Evolutionary conservation across 2,113 vertebrate genomes (phyloP).

Genomic region (Uria lomvia): DNA sequence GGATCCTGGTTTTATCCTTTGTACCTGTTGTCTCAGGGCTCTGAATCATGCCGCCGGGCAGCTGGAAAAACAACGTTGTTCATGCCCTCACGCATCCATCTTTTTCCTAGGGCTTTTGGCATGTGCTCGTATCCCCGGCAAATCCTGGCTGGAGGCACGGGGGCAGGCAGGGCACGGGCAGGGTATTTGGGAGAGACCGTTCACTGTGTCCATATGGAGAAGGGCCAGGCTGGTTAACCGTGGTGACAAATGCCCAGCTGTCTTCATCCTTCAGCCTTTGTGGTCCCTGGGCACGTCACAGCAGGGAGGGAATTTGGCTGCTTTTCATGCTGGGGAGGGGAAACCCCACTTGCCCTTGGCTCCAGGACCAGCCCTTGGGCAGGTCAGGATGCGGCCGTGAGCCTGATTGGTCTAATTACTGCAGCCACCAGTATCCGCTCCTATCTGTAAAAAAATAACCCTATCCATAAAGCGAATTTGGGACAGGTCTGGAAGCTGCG

Average conservation of each 20-base stretch:
- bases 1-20: rapidly evolving
- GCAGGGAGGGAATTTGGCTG: not conserved
- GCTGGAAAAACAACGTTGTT: rapidly evolving
- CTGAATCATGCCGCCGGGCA: rapidly evolving
- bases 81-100: rapidly evolving
- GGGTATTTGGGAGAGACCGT: not conserved
- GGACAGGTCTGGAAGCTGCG: not conserved
- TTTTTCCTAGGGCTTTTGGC: not conserved
- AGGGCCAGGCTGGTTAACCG: not conserved
- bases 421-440: not conserved
- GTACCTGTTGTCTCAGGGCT: not conserved
- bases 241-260: not conserved
- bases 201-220: rapidly evolving
- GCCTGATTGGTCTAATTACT: not conserved
- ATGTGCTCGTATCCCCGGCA: rapidly evolving
- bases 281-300: rapidly evolving
- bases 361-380: not conserved
- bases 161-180: not conserved
- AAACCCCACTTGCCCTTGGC: not conserved
- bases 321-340: not conserved
- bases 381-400: rapidly evolving
- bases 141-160: rapidly evolving
- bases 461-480: not conserved
- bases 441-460: not conserved
- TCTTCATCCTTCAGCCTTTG: not conserved